Conservation (phyloP, 2,888 invertebrate species). For the Choreutis nemorana region DNA sequence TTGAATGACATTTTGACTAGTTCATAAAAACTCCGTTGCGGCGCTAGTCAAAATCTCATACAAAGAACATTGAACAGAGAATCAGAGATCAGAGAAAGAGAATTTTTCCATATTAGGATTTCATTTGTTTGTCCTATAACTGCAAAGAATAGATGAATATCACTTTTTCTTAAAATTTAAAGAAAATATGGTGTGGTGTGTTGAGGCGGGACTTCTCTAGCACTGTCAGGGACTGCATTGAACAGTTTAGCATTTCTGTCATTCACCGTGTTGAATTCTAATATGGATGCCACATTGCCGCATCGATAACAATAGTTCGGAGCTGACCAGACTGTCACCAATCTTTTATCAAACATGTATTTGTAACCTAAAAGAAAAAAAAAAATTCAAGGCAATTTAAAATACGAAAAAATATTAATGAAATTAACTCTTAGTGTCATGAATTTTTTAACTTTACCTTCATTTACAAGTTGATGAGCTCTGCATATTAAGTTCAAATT, state of each 20-base stretch:
- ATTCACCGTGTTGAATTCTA: constrained; percentile 85
- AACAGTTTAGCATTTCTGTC: constrained; percentile 87
- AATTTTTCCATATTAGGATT: too few species aligned
- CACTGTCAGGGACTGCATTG: constrained; percentile 93
- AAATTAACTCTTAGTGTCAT: too few species aligned
- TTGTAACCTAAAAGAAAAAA: constrained; percentile 79
- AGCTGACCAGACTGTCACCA: constrained; percentile 99
- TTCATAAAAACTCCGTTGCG: too few species aligned
- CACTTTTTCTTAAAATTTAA: constrained; percentile 43
- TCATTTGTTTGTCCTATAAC: too few species aligned
- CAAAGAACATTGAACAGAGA: too few species aligned
- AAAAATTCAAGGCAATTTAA: background rate
- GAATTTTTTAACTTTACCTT: too few species aligned
- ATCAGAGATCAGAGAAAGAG: too few species aligned
- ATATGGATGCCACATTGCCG: constrained; percentile 97
- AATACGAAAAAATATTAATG: constrained; percentile 1
- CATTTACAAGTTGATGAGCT: constrained; percentile 98
- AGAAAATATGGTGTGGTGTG: constrained; percentile 97
- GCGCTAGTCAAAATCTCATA: too few species aligned
- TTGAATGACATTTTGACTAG: too few species aligned
- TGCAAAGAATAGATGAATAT: background rate
- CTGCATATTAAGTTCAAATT: constrained; percentile 93
- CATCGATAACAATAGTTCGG: constrained; percentile 99
- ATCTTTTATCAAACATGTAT: constrained; percentile 96
- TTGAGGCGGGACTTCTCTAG: constrained; percentile 91